A percentile compares a stretch with the other conserved stretches of the same genome.
Evolutionary conservation across 2,113 vertebrate genomes (phyloP).

Genomic region (Nothobranchius kuhntae): DNA sequence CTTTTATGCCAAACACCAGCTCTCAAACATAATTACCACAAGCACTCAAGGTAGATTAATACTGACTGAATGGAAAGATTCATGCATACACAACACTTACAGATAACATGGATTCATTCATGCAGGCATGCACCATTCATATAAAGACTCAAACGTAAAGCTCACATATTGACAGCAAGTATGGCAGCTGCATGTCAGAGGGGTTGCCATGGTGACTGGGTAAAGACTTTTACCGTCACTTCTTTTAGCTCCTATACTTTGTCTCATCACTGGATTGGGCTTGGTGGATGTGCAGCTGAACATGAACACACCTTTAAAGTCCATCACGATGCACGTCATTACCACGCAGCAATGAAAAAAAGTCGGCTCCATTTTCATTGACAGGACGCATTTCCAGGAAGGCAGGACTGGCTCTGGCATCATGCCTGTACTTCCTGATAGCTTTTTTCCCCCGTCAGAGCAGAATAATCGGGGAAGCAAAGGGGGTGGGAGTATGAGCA

Average conservation of each 20-base stretch:
- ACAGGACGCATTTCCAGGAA: slow-evolving; percentile 13
- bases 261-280: slow-evolving; percentile 17
- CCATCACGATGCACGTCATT: slow-evolving; percentile 6
- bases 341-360: neutral
- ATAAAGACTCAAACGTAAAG: slow-evolving; percentile 36
- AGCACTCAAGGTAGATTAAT: slow-evolving; percentile 44
- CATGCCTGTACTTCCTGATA: slow-evolving; percentile 39
- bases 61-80: slow-evolving; percentile 8
- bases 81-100: neutral
- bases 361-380: neutral
- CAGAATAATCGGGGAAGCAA: slow-evolving; percentile 39
- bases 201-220: slow-evolving; percentile 71
- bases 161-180: slow-evolving; percentile 59
- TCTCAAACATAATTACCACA: slow-evolving; percentile 50
- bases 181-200: slow-evolving; percentile 72
- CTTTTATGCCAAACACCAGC: slow-evolving; percentile 47
- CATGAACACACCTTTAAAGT: neutral
- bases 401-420: slow-evolving; percentile 10
- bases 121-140: neutral
- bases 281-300: slow-evolving; percentile 1
- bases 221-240: slow-evolving; percentile 40
- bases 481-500: neutral
- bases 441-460: slow-evolving; percentile 30
- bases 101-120: neutral
- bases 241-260: slow-evolving; percentile 25